Evolutionary conservation across 2,888 invertebrate genomes (phyloP).

Genomic region (Lasioglossum marginatum): DNA sequence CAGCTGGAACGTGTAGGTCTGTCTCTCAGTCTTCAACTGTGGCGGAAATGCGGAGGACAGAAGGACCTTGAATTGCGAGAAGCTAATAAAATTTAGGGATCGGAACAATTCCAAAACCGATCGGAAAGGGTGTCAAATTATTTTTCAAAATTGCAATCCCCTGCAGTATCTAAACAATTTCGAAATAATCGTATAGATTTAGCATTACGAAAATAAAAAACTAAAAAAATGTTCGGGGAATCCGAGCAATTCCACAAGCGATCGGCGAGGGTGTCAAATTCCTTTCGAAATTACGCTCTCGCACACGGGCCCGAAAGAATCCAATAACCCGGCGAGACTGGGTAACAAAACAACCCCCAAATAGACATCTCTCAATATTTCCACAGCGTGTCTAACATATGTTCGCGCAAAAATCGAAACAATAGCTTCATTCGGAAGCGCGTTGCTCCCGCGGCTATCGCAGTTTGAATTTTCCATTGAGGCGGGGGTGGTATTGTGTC

Average conservation of each 20-base stretch:
- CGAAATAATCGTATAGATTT: too few species aligned
- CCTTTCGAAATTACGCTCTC: background rate
- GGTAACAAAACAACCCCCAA: background rate
- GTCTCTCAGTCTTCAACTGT: background rate
- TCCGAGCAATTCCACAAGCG: background rate
- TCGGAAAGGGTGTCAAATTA: too few species aligned
- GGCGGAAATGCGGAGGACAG: background rate
- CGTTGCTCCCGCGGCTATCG: background rate
- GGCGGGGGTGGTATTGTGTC: background rate
- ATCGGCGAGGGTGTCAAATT: background rate
- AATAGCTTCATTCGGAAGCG: background rate
- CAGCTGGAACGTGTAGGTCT: background rate
- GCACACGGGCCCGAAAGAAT: background rate
- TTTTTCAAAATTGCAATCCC: too few species aligned
- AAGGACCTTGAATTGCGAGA: background rate
- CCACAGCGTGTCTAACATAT: background rate
- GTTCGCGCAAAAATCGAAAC: background rate
- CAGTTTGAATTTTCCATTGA: background rate
- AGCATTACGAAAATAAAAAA: background rate
- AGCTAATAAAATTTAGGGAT: too few species aligned
- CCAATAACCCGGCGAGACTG: background rate
- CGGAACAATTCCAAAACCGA: too few species aligned
- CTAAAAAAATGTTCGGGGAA: background rate
- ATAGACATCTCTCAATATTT: background rate
- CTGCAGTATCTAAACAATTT: too few species aligned